Conservation (phyloP, 92 coral and sea anemone genomes). For the Phymanthus crucifer region DNA sequence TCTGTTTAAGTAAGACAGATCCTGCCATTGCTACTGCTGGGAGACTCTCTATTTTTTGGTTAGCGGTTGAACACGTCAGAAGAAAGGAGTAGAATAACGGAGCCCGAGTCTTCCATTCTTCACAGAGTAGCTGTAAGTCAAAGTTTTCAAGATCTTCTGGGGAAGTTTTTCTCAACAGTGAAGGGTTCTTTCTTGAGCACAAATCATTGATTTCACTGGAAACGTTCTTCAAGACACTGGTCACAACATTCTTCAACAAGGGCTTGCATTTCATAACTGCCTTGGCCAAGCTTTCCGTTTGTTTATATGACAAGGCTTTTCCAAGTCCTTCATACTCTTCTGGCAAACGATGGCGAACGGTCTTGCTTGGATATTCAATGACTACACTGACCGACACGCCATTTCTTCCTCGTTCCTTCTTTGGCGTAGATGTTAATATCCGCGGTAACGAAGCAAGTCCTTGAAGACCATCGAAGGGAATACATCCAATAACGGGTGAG, state of each 20-base stretch:
- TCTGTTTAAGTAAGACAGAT: constrained; percentile 37
- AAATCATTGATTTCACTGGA: background rate
- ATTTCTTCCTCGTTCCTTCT: background rate
- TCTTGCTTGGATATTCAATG: background rate
- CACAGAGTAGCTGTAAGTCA: background rate
- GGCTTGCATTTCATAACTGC: background rate
- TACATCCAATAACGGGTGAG: background rate
- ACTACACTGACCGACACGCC: background rate
- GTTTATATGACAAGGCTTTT: background rate
- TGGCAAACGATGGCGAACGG: background rate
- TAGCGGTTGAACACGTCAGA: background rate
- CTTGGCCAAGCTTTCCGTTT: background rate
- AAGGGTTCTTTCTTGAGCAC: background rate
- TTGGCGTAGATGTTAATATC: background rate
- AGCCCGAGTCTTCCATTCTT: background rate
- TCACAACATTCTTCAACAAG: background rate
- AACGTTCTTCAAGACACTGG: background rate
- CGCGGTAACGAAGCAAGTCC: background rate
- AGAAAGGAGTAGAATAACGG: background rate
- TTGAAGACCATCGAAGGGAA: background rate
- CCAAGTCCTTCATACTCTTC: background rate
- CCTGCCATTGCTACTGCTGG: constrained; percentile 25
- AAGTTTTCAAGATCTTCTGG: background rate
- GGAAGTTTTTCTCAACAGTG: background rate
- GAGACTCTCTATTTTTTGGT: background rate